phyloP scores from a whole-genome alignment of 2,888 invertebrate genomes.

The Drosophila subsilvestris region DNA sequence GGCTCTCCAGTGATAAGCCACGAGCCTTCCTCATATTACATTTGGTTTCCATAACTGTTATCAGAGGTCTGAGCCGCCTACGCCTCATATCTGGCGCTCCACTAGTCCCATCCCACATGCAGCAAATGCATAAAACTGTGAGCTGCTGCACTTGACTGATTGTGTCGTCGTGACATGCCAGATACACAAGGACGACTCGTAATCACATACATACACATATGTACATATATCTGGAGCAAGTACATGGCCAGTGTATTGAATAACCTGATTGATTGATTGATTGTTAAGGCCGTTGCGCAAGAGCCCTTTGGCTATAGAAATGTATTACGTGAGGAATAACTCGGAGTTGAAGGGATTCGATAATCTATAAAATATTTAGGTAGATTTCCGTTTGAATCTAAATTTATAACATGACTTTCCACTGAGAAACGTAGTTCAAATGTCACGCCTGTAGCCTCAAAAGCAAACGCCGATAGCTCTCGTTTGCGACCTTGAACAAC shows the following conservation, averaged over 20 bases:
- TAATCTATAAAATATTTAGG: no score
- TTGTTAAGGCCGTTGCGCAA: slow-evolving; percentile 9
- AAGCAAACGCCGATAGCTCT: slow-evolving; percentile 19
- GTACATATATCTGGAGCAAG: slow-evolving; percentile 31
- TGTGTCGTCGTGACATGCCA: slow-evolving; percentile 7
- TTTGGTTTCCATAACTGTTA: slow-evolving; percentile 8
- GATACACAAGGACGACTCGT: not conserved
- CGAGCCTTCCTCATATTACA: slow-evolving; percentile 3
- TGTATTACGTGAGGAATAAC: no score
- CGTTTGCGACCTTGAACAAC: slow-evolving; percentile 34
- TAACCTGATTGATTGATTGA: slow-evolving; percentile 4
- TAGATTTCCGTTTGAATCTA: no score
- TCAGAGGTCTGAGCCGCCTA: slow-evolving; percentile 19
- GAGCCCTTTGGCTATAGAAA: slow-evolving; percentile 1
- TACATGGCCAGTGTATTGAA: slow-evolving; percentile 31
- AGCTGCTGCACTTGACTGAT: slow-evolving; percentile 48
- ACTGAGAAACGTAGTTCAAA: slow-evolving; percentile 1
- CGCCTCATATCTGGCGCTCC: slow-evolving; percentile 19
- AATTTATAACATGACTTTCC: no score
- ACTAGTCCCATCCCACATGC: not conserved
- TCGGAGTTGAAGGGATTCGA: no score
- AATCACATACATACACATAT: not conserved
- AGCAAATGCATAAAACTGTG: slow-evolving; percentile 14
- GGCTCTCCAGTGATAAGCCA: not conserved
- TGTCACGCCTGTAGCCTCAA: slow-evolving; percentile 12